These are phyloP conservation scores for Synaphobranchus kaupii DNA, from an alignment of 2,797 vertebrate species.

Conservation along the genomic window DNA sequence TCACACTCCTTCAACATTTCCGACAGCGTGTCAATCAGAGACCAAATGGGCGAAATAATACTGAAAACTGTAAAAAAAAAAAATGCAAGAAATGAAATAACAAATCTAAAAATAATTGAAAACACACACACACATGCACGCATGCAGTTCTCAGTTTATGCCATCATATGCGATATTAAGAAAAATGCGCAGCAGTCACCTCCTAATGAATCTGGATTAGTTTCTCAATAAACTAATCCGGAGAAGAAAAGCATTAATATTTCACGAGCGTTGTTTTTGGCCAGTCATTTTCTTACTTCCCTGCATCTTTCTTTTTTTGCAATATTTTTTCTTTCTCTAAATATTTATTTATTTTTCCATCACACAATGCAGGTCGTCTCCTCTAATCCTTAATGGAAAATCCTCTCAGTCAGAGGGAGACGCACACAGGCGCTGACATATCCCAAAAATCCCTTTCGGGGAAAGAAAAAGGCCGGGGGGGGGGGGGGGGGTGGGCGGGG, in stretches of 20 bases:
- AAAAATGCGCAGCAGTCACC: constrained; percentile 33
- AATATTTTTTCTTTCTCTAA: constrained; percentile 14
- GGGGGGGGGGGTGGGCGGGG: too few species aligned
- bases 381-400: constrained; percentile 1
- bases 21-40: neutral
- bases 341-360: constrained; percentile 14
- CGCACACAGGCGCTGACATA: neutral
- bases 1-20: neutral
- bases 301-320: neutral
- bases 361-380: constrained; percentile 7
- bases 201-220: constrained; percentile 38
- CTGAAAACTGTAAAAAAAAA: neutral
- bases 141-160: constrained; percentile 21
- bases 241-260: constrained; percentile 32
- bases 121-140: neutral
- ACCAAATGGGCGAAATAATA: neutral
- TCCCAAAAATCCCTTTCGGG: neutral
- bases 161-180: constrained; percentile 26
- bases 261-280: constrained; percentile 29
- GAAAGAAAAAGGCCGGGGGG: neutral
- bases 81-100: neutral
- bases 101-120: neutral
- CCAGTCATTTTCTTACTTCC: neutral
- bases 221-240: constrained; percentile 34
- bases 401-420: neutral